These are phyloP conservation scores for Pangasius mekongensis DNA, from an alignment of 2,797 vertebrate species.

Conservation along the genomic window DNA sequence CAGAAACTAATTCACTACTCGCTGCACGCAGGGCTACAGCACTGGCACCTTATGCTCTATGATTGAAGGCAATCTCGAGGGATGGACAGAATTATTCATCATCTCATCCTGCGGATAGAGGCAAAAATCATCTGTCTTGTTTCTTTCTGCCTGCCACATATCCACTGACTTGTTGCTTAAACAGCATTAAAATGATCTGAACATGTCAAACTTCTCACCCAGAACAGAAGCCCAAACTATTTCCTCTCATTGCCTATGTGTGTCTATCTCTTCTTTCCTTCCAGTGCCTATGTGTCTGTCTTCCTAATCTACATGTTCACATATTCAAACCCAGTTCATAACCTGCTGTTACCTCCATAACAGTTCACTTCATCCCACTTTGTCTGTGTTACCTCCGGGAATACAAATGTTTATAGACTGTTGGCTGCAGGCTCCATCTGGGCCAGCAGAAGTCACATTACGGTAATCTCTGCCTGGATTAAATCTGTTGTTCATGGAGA, in stretches of 20 bases:
- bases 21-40: slow-evolving; percentile 71
- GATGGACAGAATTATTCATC: slow-evolving; percentile 80
- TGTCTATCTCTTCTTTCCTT: not conserved
- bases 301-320: slow-evolving; percentile 49
- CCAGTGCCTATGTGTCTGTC: not conserved
- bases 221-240: slow-evolving; percentile 25
- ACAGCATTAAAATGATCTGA: slow-evolving; percentile 74
- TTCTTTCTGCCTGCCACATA: slow-evolving; percentile 66
- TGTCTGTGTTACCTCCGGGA: slow-evolving; percentile 58
- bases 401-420: slow-evolving; percentile 61
- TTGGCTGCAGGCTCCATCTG: slow-evolving; percentile 59
- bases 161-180: slow-evolving; percentile 72
- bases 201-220: slow-evolving; percentile 63
- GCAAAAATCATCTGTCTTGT: slow-evolving; percentile 64
- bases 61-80: slow-evolving; percentile 82
- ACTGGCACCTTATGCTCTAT: slow-evolving; percentile 80
- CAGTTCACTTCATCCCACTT: slow-evolving; percentile 56
- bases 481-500: slow-evolving; percentile 84
- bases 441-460: slow-evolving; percentile 74
- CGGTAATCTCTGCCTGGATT: slow-evolving; percentile 78
- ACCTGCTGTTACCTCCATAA: slow-evolving; percentile 50
- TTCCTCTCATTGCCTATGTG: not conserved
- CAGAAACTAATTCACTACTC: slow-evolving; percentile 77
- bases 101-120: slow-evolving; percentile 72
- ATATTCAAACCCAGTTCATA: slow-evolving; percentile 53